Conservation (phyloP, 2,888 invertebrate species). For the Xylota segnis region DNA sequence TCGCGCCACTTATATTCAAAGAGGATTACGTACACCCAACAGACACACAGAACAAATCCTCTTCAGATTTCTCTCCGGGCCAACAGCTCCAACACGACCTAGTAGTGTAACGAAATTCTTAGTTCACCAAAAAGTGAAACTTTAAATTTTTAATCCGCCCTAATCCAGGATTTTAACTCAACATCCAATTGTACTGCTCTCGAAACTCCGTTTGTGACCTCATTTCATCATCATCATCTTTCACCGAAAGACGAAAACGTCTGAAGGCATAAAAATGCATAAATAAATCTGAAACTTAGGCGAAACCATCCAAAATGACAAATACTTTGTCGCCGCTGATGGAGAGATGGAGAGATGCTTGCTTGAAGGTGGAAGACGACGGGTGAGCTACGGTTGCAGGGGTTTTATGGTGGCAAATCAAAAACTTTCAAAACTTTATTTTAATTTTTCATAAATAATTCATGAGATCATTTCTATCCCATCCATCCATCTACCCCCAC, state of each 20-base stretch:
- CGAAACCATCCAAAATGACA: slow-evolving; percentile 50
- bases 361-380: slow-evolving; percentile 22
- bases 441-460: slow-evolving; percentile 74
- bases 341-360: slow-evolving; percentile 4
- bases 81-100: neutral
- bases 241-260: slow-evolving; percentile 7
- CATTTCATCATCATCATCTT: slow-evolving; percentile 27
- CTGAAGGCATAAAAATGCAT: slow-evolving; percentile 50
- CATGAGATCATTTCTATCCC: slow-evolving; percentile 62
- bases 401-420: slow-evolving; percentile 69
- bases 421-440: slow-evolving; percentile 73
- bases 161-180: slow-evolving; percentile 44
- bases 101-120: slow-evolving; percentile 9
- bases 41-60: slow-evolving; percentile 25
- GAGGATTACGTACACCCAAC: slow-evolving; percentile 9
- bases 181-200: slow-evolving; percentile 18
- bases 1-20: neutral
- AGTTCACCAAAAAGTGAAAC: slow-evolving; percentile 35
- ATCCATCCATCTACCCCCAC: slow-evolving; percentile 6
- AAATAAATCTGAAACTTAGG: slow-evolving; percentile 58
- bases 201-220: slow-evolving; percentile 31
- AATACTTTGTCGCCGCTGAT: slow-evolving; percentile 37
- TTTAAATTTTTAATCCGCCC: slow-evolving; percentile 43
- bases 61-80: neutral
- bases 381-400: slow-evolving; percentile 23